Conservation (phyloP, 2,888 invertebrate genomes). For the Oligia fasciuncula region DNA sequence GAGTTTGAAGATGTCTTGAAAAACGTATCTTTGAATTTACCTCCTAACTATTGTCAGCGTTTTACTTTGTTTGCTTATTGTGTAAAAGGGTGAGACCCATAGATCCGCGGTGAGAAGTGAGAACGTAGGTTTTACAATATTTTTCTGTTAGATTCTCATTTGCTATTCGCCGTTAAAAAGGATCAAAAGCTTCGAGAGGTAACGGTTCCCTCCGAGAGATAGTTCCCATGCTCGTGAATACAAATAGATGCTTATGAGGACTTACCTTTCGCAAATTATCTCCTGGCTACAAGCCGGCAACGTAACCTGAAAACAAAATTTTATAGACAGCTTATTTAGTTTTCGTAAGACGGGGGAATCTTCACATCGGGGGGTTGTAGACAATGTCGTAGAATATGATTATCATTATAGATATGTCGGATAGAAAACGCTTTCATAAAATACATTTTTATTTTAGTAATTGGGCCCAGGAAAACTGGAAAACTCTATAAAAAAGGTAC, state of each 20-base stretch:
- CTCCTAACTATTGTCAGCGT: slow-evolving; percentile 66
- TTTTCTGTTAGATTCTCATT: slow-evolving; percentile 61
- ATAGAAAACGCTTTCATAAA: slow-evolving; percentile 46
- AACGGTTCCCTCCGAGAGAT: slow-evolving; percentile 56
- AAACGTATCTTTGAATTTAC: slow-evolving; percentile 65
- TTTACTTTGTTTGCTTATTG: slow-evolving; percentile 63
- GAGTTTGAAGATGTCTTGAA: slow-evolving; percentile 57
- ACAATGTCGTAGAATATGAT: slow-evolving; percentile 67
- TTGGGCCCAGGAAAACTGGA: slow-evolving; percentile 51
- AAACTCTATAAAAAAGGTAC: not conserved
- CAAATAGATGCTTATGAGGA: slow-evolving; percentile 81
- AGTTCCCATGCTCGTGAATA: slow-evolving; percentile 79
- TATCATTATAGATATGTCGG: slow-evolving; percentile 64
- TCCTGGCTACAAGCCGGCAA: slow-evolving; percentile 80
- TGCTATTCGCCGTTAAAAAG: slow-evolving; percentile 66
- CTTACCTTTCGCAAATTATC: slow-evolving; percentile 88
- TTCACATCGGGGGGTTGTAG: slow-evolving; percentile 67
- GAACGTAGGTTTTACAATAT: slow-evolving; percentile 50
- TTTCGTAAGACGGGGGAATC: slow-evolving; percentile 65
- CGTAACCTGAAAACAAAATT: slow-evolving; percentile 85
- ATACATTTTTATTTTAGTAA: slow-evolving; percentile 60
- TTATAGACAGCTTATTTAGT: slow-evolving; percentile 77
- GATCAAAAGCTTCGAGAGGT: slow-evolving; percentile 67
- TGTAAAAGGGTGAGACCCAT: slow-evolving; percentile 31
- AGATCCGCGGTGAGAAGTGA: slow-evolving; percentile 3